Base-by-base conservation (phyloP, 2,797 vertebrate species). In the Tenualosa ilisha region DNA sequence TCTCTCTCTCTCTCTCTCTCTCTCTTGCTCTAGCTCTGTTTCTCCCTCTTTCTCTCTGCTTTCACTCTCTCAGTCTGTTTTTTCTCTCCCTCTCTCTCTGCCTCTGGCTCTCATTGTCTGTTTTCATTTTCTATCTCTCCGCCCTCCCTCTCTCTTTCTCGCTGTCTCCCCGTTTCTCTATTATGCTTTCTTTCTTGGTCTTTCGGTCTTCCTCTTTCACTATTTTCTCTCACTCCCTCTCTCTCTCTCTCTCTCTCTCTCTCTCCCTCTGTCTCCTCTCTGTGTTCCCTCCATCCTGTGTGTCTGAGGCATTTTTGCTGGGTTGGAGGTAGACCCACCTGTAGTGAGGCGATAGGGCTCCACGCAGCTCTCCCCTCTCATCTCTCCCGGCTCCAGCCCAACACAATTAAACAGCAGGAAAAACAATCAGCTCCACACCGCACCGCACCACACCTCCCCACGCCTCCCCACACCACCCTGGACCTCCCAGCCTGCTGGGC, bases 401-500 rank as follows among this genome's bases (percentile, higher is more conserved):
- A 91, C 92, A 94, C 94, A 94, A 94, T 95, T 94, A 94, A 91
- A 31, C 31, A 90, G 92, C 91, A 91, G 92, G 91, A 85, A 86
- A 90, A 91, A 87, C 90, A 88, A 89, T 84, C 84, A 82, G 83
- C 37, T 22, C 87, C 63, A 2, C 40, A n/a, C 40, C 20, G 6
- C 79, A 59, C 81, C 43, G 20, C 24, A 15, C 79, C 83, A 31
- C 83, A n/a, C 83, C 56, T n/a, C 46, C 54, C 54, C 56, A 1
- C 46, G 3, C 7, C 46, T 4, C 46, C 68, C 53, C 84, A 84
- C 26, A 37, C 83, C 50, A 2, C 50, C 51, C 13, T 12, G 51
- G 51, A 53, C 51, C 51, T 53, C 51, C 51, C 51, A 1, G 12
- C 51, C 11, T 12, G 51, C 51, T 3, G 12, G 51, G 12, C 51